Percentiles rank a stretch among this genome's conserved stretches.
These are phyloP conservation scores for Himalopsyche tibetana DNA, from an alignment of 2,888 invertebrate genomes.

Conservation along the genomic window DNA sequence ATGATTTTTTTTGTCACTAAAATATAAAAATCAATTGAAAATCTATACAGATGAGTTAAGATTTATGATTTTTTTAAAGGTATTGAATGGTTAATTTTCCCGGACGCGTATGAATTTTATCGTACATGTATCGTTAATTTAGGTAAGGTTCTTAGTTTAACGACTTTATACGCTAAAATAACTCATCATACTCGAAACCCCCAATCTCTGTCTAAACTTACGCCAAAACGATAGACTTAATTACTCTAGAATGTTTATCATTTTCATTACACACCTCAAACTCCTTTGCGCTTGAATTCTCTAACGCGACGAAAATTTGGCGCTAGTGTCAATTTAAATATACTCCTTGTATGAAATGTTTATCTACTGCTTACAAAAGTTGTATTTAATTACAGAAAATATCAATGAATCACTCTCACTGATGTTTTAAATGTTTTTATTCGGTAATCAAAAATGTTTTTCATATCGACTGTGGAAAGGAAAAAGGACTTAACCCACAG, in stretches of 20 bases:
- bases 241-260: conserved; percentile 27
- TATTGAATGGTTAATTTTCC: neutral
- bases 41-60: too few relatives aligned
- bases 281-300: conserved; percentile 15
- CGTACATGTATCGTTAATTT: conserved; percentile 4
- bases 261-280: conserved; percentile 22
- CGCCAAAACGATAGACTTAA: conserved; percentile 34
- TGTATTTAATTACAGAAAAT: too few relatives aligned
- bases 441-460: too few relatives aligned
- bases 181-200: neutral
- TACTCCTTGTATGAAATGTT: neutral
- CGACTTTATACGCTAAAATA: conserved; percentile 5
- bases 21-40: too few relatives aligned
- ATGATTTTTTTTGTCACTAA: too few relatives aligned
- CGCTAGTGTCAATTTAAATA: neutral
- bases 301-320: conserved; percentile 4
- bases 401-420: too few relatives aligned
- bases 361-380: too few relatives aligned
- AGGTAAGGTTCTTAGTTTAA: neutral
- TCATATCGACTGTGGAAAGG: too few relatives aligned
- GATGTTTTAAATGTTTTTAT: too few relatives aligned
- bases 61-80: too few relatives aligned
- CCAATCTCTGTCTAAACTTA: conserved; percentile 27
- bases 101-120: neutral
- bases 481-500: too few relatives aligned